These are phyloP conservation scores for Haemorhous mexicanus DNA, from an alignment of 2,113 vertebrate genomes.

Conservation along the genomic window DNA sequence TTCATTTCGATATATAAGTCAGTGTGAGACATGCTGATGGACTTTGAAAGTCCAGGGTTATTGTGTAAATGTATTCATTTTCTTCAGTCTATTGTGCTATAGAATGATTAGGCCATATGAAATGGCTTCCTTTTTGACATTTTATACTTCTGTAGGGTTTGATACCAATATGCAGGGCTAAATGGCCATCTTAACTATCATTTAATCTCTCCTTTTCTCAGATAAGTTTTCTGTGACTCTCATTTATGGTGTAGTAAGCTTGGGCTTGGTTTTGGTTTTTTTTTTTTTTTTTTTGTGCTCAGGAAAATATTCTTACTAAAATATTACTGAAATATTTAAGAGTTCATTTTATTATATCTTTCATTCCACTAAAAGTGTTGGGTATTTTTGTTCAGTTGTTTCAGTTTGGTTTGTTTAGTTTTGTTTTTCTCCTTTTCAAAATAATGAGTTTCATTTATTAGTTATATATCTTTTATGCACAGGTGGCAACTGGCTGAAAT, in stretches of 20 bases:
- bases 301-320: neutral
- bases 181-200: neutral
- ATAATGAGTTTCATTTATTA: neutral
- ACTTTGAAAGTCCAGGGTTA: neutral
- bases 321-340: neutral
- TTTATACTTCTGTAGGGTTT: neutral
- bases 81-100: neutral
- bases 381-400: neutral
- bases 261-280: no score
- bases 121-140: neutral
- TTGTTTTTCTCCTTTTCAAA: neutral
- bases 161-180: neutral
- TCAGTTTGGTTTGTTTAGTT: neutral
- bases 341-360: neutral
- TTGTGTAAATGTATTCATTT: neutral
- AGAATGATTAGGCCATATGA: neutral
- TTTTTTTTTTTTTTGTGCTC: neutral
- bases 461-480: neutral
- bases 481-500: neutral
- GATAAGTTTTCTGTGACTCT: neutral
- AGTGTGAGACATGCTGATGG: neutral
- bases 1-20: neutral
- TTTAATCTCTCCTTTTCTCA: neutral
- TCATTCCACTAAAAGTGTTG: neutral
- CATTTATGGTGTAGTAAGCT: neutral